Conservation (phyloP, 2,888 invertebrate genomes). For the Papilio gigon region DNA sequence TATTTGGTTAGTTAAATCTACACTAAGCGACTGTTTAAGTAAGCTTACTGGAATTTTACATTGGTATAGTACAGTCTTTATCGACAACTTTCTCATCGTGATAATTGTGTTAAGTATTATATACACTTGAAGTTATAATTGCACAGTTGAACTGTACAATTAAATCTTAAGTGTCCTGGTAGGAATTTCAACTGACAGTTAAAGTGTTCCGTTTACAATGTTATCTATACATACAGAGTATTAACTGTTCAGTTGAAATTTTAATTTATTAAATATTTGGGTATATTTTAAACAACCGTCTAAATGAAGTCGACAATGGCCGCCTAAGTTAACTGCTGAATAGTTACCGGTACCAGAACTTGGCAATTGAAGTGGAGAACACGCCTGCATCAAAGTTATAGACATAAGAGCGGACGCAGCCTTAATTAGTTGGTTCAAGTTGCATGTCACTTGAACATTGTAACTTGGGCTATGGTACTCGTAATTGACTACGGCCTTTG, state of each 20-base stretch:
- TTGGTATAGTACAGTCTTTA: no score
- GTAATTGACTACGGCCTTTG: background rate
- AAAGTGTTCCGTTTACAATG: no score
- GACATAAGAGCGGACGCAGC: slow-evolving; percentile 43
- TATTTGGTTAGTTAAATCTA: background rate
- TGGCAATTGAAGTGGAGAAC: slow-evolving; percentile 38
- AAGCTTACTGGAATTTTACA: no score
- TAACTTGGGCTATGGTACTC: slow-evolving; percentile 39
- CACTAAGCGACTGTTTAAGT: background rate
- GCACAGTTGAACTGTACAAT: no score
- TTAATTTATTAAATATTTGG: no score
- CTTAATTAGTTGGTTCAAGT: slow-evolving; percentile 51
- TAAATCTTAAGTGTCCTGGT: no score
- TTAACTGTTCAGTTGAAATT: no score
- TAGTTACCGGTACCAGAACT: slow-evolving; percentile 36
- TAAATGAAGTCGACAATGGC: slow-evolving; percentile 20
- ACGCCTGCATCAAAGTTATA: slow-evolving; percentile 48
- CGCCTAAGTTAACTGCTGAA: slow-evolving; percentile 29
- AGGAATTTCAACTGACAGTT: no score
- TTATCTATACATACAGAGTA: no score
- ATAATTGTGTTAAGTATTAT: background rate
- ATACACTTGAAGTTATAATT: no score
- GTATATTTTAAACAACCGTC: background rate
- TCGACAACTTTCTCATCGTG: background rate
- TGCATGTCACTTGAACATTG: slow-evolving; percentile 44